Base-by-base conservation (phyloP, 1,140 invertebrate species). In the Pinna nobilis region DNA sequence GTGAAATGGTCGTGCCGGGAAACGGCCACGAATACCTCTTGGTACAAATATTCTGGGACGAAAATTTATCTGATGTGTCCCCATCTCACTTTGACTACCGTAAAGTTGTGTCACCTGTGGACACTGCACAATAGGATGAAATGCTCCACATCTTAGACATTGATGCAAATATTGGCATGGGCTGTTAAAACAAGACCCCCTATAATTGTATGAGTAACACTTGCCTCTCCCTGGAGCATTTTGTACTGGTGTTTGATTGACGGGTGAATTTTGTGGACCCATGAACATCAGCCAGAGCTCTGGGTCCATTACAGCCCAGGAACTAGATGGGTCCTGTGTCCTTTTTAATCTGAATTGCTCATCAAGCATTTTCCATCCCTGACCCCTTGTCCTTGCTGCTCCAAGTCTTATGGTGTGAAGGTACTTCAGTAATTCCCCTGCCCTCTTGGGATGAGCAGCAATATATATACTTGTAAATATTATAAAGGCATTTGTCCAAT, bases 401-500 rank as follows among this genome's bases (percentile, higher is more conserved):
- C 51, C 63, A 18, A 66, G 41, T 25, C 55, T 41, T 9, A 66
- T 25, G 41, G 33, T 59, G 41, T 50, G 63, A 33, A 67, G 66
- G 47, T 73, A 49, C 32, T 73, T 73, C 1, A 73, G 25, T 1
- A 67, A 41, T 2, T 32, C 32, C 15, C 37, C 41, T 13, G 28
- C 18, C 30, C 18, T 30, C 4, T 59, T 28, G 15, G 61, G 53
- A 37, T 73, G 70, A 25, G 41, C 61, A 1, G 63, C 18, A n/a
- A 49, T 23, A 35, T 73, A 66, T 50, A 73, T 51, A 35, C 51
- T 60, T 20, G n/a, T 33, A 37, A 23, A 73, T 15, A 44, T 67
- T n/a, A 73, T 30, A 41, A 73, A 73, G 18, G 63, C 70, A 67
- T 73, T 53, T 33, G 63, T 47, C 70, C 70, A 73, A 3, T 23